These are phyloP conservation scores for Hoplodrina blanda DNA, from an alignment of 2,888 invertebrate species.

Conservation along the genomic window DNA sequence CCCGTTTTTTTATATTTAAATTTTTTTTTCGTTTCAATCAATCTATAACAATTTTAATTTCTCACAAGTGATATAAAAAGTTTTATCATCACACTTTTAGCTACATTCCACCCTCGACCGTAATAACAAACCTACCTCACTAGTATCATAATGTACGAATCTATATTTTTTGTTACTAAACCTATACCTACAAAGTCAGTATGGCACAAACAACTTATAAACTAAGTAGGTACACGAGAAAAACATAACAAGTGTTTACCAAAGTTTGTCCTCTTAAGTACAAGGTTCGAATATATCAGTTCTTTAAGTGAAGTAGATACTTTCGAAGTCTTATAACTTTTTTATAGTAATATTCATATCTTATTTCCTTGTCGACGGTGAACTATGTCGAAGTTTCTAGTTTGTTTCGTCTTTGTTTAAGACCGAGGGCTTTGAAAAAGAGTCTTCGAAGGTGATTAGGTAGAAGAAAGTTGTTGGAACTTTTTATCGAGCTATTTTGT, in stretches of 20 bases:
- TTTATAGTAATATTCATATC: conserved; percentile 42
- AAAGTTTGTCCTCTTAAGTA: conserved; percentile 41
- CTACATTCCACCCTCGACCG: too few relatives aligned
- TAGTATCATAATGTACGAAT: too few relatives aligned
- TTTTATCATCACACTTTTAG: too few relatives aligned
- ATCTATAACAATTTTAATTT: too few relatives aligned
- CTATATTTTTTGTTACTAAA: neutral
- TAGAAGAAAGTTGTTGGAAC: too few relatives aligned
- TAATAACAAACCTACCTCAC: too few relatives aligned
- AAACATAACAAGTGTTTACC: conserved; percentile 28
- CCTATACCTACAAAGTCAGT: conserved; percentile 23
- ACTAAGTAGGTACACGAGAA: conserved; percentile 15
- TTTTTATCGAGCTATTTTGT: neutral
- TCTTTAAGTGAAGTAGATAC: conserved; percentile 15
- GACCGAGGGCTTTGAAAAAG: neutral
- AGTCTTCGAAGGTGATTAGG: neutral
- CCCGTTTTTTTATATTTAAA: too few relatives aligned
- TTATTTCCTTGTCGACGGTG: conserved; percentile 38
- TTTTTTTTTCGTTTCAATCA: too few relatives aligned
- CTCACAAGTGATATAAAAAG: too few relatives aligned
- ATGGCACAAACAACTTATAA: conserved; percentile 29
- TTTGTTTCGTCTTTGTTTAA: conserved; percentile 23
- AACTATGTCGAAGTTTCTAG: conserved; percentile 20
- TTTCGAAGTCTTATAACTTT: conserved; percentile 42
- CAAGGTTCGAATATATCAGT: conserved; percentile 33